A percentile compares a stretch with the other conserved stretches of the same genome.
phyloP scores from a whole-genome alignment of 1,140 invertebrate species.

The Tetramorium parvispinum region DNA sequence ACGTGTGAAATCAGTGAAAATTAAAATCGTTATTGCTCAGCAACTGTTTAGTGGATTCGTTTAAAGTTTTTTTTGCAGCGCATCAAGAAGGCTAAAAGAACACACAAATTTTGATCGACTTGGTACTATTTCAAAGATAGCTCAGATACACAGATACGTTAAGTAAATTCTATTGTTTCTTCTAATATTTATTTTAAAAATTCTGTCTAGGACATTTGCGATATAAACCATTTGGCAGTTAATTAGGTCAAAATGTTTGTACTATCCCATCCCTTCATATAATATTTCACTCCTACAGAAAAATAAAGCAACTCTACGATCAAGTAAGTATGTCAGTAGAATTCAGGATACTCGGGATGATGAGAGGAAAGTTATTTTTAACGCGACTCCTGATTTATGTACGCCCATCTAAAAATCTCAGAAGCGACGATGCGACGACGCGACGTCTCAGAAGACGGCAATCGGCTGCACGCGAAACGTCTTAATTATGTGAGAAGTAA shows the following conservation, averaged over 20 bases:
- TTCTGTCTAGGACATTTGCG: background rate
- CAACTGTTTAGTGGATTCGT: no score
- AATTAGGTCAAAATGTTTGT: background rate
- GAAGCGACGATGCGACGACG: background rate
- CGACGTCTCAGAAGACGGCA: background rate
- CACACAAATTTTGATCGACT: no score
- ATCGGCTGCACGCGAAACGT: background rate
- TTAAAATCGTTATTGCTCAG: no score
- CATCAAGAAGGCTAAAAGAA: no score
- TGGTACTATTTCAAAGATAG: no score
- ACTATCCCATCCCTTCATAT: background rate
- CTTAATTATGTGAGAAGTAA: constrained; percentile 47
- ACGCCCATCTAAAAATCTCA: background rate
- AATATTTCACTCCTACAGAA: background rate
- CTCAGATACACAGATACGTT: no score
- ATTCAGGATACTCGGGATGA: background rate
- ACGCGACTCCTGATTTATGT: background rate
- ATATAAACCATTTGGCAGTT: background rate
- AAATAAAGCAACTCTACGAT: background rate
- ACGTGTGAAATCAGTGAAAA: no score
- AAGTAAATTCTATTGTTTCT: no score
- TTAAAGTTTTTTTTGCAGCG: no score
- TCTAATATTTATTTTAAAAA: background rate
- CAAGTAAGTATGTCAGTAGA: background rate
- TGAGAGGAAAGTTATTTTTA: background rate